phyloP scores from a whole-genome alignment of 1,140 invertebrate species.

The Anadara kagoshimensis region DNA sequence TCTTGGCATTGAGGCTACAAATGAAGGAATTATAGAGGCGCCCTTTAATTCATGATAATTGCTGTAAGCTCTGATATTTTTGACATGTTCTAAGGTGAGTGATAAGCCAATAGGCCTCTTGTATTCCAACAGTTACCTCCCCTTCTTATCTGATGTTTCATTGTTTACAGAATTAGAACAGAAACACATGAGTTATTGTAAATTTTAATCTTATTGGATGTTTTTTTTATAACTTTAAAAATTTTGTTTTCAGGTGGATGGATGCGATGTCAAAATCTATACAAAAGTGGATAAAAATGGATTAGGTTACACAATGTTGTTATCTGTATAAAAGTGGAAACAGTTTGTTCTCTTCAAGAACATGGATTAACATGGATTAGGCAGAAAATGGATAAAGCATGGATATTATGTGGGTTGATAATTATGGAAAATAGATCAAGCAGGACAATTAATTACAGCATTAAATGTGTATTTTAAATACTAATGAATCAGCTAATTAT shows the following conservation, averaged over 20 bases:
- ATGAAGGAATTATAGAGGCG: too few species aligned
- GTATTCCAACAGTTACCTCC: not conserved
- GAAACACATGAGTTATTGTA: not conserved
- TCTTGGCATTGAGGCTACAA: too few species aligned
- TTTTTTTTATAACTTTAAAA: not conserved
- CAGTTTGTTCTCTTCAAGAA: not conserved
- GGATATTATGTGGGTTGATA: too few species aligned
- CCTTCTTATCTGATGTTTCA: not conserved
- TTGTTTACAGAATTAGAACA: too few species aligned
- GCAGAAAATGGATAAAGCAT: too few species aligned
- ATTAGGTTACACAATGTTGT: conserved; percentile 26
- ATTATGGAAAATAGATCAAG: too few species aligned
- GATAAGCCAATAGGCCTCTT: not conserved
- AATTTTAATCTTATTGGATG: not conserved
- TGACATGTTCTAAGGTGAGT: not conserved
- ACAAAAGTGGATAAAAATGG: conserved; percentile 94
- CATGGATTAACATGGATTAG: too few species aligned
- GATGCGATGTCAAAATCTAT: conserved; percentile 95
- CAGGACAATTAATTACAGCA: too few species aligned
- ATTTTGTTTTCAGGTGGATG: conserved; percentile 86
- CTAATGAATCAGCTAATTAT: too few species aligned
- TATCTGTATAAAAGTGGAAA: not conserved
- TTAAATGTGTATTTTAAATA: too few species aligned
- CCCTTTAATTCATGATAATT: too few species aligned
- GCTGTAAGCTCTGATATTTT: too few species aligned